A percentile compares a stretch with the other conserved stretches of the same genome.
These are phyloP conservation scores for Herminia tarsipennalis DNA, from an alignment of 2,888 invertebrate species.

Conservation along the genomic window DNA sequence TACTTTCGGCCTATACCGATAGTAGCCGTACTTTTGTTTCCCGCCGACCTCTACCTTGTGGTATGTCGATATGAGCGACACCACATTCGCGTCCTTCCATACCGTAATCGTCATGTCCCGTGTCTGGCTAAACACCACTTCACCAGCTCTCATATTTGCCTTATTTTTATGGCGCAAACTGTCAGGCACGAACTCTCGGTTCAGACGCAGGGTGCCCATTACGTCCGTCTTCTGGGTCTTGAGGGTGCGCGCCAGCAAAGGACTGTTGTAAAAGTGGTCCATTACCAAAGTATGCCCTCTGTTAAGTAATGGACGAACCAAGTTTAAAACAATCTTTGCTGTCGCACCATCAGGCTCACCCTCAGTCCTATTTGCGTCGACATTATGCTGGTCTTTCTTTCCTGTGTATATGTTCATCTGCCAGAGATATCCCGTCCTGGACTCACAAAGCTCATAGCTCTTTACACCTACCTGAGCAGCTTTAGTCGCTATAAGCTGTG, in stretches of 20 bases:
- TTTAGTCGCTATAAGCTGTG: no score
- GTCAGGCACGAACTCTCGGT: slow-evolving; percentile 38
- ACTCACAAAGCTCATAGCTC: slow-evolving; percentile 35
- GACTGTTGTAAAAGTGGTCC: slow-evolving; percentile 44
- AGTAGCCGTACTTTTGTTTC: slow-evolving; percentile 6
- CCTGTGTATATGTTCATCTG: slow-evolving; percentile 10
- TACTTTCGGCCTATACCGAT: slow-evolving; percentile 17
- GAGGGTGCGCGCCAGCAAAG: slow-evolving; percentile 29
- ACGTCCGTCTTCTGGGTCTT: slow-evolving; percentile 31
- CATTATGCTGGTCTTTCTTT: background rate
- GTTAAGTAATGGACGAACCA: slow-evolving; percentile 29
- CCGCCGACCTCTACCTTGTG: slow-evolving; percentile 1
- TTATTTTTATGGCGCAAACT: slow-evolving; percentile 20
- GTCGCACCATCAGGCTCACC: slow-evolving; percentile 33
- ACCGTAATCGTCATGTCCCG: slow-evolving; percentile 29
- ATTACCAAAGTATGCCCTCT: slow-evolving; percentile 39
- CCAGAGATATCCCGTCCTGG: slow-evolving; percentile 31
- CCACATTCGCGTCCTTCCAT: slow-evolving; percentile 23
- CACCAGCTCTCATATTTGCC: slow-evolving; percentile 22
- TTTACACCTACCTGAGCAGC: slow-evolving; percentile 37
- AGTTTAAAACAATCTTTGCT: slow-evolving; percentile 25
- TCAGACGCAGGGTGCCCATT: slow-evolving; percentile 36
- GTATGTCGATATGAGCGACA: slow-evolving; percentile 1
- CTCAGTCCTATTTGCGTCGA: background rate
- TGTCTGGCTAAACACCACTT: slow-evolving; percentile 29